These are phyloP conservation scores for Mirza zaza DNA, from an alignment of 2,113 vertebrate species.

Conservation along the genomic window DNA sequence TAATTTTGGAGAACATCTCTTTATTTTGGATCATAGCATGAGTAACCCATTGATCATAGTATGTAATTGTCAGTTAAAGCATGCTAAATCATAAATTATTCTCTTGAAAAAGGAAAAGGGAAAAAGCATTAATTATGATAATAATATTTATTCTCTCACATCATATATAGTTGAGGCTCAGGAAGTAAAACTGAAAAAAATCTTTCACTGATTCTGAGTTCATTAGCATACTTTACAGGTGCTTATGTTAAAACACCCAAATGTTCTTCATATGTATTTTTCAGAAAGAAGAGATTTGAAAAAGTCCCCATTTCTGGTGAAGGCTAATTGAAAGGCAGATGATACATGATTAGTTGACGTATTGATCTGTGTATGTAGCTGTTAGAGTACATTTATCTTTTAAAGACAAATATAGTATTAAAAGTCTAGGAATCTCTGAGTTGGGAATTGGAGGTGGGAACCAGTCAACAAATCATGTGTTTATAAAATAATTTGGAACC, in stretches of 20 bases:
- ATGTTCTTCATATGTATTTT: background rate
- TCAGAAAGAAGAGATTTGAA: conserved; percentile 25
- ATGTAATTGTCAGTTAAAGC: background rate
- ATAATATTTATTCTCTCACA: background rate
- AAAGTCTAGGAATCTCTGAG: background rate
- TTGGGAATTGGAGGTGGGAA: background rate
- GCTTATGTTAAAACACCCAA: background rate
- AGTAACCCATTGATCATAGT: background rate
- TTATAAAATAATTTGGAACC: background rate
- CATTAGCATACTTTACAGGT: conserved; percentile 7
- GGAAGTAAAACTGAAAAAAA: background rate
- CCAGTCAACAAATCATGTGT: background rate
- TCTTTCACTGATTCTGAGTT: background rate
- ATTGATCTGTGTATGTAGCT: background rate
- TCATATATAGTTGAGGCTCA: background rate
- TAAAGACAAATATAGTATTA: background rate
- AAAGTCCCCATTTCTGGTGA: background rate
- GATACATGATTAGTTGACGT: background rate
- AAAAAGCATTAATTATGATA: background rate
- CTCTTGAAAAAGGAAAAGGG: background rate
- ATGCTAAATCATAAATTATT: background rate
- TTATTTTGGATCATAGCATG: conserved; percentile 11
- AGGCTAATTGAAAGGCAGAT: conserved; percentile 2
- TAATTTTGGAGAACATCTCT: background rate
- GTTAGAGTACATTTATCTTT: background rate